Base-by-base conservation (phyloP, 2,113 vertebrate species). In the human (Homo sapiens) region DNA sequence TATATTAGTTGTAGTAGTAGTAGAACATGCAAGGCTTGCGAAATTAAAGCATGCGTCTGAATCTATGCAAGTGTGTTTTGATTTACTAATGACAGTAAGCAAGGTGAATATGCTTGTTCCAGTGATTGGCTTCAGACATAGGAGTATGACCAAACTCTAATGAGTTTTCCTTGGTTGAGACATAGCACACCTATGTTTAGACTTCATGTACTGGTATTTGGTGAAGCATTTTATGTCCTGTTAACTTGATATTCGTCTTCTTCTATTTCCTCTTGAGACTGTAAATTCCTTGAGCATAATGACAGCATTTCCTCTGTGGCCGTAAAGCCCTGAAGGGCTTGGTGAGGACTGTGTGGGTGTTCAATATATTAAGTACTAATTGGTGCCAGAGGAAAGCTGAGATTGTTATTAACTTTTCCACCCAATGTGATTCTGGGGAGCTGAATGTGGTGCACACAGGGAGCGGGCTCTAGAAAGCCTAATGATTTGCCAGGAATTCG, bases 221-320 rank as follows among this genome's bases (percentile, higher is more conserved):
- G 79, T 25, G 75, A 78, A 80, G 27, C 40, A 23, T 70, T 76
- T 79, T 68, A 35, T 82, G 38, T 78, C 48, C 16, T 10, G 18
- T 30, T 88, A 50, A 78, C 52, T 89, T 57, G 40, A 40, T 73
- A 66, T 1, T 0, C 32, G 79, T 48, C 72, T 64, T 68, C 30
- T 55, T n/a, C 48, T 73, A 12, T 59, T 94, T 97, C 78, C 75
- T 92, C 35, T 45, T 40, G 50, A 80, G 88, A 88, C 23, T 81
- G 64, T 89, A 94, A 78, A 97, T 96, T 94, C 80, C 76, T 92
- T 50, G 90, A 97, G 79, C 93, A 95, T 64, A 97, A 92, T 93
- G 43, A 75, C 35, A 94, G 16, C 38, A 64, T 92, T 93, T 96
- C 86, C 48, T 93, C 38, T 7, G 64, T 70, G 97, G 61, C 89